A percentile compares a stretch with the other conserved stretches of the same genome.
phyloP scores from a whole-genome alignment of 53 echinoderm and acorn worm species.

The Mesocentrotus franciscanus region DNA sequence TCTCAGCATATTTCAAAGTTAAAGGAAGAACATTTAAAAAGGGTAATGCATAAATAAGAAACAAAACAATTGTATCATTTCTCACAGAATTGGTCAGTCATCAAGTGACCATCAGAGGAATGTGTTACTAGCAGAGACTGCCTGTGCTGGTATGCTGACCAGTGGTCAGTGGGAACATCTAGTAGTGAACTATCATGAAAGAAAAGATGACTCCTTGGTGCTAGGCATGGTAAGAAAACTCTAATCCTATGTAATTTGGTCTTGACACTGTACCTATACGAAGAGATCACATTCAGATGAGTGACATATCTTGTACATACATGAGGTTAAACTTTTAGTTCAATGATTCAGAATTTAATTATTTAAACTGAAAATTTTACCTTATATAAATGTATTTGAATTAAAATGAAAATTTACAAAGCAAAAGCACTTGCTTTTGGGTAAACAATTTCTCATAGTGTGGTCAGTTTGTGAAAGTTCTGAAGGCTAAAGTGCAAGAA shows the following conservation, averaged over 20 bases:
- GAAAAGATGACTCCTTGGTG: constrained; percentile 67
- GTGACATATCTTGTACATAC: neutral
- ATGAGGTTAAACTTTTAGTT: neutral
- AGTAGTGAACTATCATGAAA: constrained; percentile 83
- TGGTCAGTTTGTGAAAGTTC: too few species aligned
- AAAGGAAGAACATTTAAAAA: neutral
- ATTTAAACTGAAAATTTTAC: too few species aligned
- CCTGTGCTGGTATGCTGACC: constrained; percentile 74
- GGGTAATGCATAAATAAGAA: neutral
- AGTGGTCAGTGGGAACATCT: constrained; percentile 87
- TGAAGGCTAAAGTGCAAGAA: too few species aligned
- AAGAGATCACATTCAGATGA: neutral
- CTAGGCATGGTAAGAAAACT: constrained; percentile 75
- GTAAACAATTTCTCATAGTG: too few species aligned
- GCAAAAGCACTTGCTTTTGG: neutral
- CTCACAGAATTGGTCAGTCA: constrained; percentile 18
- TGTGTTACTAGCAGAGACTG: constrained; percentile 67
- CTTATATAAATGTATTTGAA: too few species aligned
- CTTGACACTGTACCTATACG: neutral
- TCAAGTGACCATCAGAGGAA: neutral
- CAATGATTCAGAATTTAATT: neutral
- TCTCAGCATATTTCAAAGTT: neutral
- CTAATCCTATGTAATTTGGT: neutral
- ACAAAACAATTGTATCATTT: neutral
- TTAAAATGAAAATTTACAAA: too few species aligned